phyloP scores from a whole-genome alignment of 2,888 invertebrate species.

The Rutpela maculata region DNA sequence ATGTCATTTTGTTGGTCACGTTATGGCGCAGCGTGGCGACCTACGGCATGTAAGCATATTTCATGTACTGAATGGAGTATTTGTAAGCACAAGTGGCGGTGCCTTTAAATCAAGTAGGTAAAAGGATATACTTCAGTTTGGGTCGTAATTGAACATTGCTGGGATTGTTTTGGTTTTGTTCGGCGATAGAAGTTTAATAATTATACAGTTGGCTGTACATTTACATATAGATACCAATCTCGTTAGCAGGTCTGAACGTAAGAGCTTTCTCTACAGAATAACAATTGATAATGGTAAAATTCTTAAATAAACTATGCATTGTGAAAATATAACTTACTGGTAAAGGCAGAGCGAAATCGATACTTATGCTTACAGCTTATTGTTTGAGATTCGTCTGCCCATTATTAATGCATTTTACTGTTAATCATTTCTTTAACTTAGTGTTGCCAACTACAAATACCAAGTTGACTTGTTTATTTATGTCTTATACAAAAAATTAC shows the following conservation, averaged over 20 bases:
- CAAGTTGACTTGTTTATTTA: too few species aligned
- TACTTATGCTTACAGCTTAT: too few species aligned
- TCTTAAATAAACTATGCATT: not conserved
- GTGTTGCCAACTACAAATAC: too few species aligned
- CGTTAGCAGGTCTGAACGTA: not conserved
- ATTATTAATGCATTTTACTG: too few species aligned
- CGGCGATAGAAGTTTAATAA: conserved; percentile 1
- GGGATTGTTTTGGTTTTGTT: conserved; percentile 16
- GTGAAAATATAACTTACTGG: too few species aligned
- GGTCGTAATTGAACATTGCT: conserved; percentile 13
- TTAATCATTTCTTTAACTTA: too few species aligned
- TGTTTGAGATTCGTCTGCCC: too few species aligned
- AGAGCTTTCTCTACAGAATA: not conserved
- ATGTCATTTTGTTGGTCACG: not conserved
- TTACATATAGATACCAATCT: not conserved
- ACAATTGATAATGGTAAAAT: not conserved
- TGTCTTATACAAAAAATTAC: too few species aligned
- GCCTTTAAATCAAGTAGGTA: conserved; percentile 3
- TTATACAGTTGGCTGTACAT: not conserved
- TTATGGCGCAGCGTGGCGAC: not conserved
- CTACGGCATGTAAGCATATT: not conserved
- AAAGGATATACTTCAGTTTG: not conserved
- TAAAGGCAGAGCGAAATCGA: too few species aligned
- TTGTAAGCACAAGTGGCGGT: conserved; percentile 2
- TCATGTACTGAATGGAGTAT: not conserved